These are phyloP conservation scores for Akabosia matsudoensis DNA, from an alignment of 1,140 invertebrate genomes.

Conservation along the genomic window DNA sequence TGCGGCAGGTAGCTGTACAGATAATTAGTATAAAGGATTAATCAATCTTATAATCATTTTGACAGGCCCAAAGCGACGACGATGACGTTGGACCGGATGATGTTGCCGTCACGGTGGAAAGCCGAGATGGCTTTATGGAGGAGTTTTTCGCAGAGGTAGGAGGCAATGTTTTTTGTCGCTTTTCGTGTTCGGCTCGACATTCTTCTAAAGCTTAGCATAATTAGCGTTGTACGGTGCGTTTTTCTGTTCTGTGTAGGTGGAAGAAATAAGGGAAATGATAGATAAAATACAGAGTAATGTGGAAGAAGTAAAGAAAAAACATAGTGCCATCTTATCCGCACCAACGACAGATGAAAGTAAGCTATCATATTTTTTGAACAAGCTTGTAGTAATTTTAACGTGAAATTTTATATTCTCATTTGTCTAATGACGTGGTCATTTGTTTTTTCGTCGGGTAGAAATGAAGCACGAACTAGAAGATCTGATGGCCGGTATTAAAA, in stretches of 20 bases:
- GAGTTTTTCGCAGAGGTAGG: slow-evolving; percentile 94
- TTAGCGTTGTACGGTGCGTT: too few species aligned
- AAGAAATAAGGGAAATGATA: slow-evolving; percentile 99
- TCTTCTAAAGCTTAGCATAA: too few species aligned
- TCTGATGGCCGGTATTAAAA: slow-evolving; percentile 99
- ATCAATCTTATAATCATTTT: slow-evolving; percentile 48
- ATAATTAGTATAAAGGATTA: too few species aligned
- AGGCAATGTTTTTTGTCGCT: not conserved
- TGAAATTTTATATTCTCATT: not conserved
- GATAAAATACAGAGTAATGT: slow-evolving; percentile 98
- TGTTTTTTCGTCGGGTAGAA: slow-evolving; percentile 61
- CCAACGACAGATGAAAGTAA: slow-evolving; percentile 99
- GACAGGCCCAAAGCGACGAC: slow-evolving; percentile 89
- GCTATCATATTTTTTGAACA: slow-evolving; percentile 49
- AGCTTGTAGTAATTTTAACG: too few species aligned
- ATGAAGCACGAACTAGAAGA: slow-evolving; percentile 99
- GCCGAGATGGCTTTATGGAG: slow-evolving; percentile 88
- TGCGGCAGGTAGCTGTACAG: too few species aligned
- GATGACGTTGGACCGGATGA: slow-evolving; percentile 88
- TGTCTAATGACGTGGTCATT: not conserved
- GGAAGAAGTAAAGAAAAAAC: slow-evolving; percentile 99
- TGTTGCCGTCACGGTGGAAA: slow-evolving; percentile 85
- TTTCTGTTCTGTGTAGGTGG: slow-evolving; percentile 64
- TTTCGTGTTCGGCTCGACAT: not conserved
- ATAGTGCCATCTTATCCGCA: slow-evolving; percentile 95